phyloP scores from a whole-genome alignment of 1,140 invertebrate species.

The Leucophenga varia region DNA sequence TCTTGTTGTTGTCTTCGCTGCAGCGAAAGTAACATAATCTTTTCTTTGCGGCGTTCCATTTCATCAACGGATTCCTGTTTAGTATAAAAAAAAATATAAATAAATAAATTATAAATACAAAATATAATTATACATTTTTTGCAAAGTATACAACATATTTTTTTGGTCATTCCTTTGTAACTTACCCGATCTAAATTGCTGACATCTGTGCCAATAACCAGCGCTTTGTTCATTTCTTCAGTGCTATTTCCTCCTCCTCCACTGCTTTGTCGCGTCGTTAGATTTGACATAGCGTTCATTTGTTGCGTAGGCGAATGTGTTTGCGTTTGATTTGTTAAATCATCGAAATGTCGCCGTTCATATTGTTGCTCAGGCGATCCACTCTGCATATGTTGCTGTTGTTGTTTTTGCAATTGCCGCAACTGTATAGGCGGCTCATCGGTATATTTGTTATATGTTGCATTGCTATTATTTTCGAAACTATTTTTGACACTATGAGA shows the following conservation, averaged over 20 bases:
- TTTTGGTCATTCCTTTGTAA: no score
- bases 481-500: constrained; percentile 32
- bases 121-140: no score
- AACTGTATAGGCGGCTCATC: constrained; percentile 47
- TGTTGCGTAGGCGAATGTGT: constrained; percentile 37
- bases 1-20: constrained; percentile 87
- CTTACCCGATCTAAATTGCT: constrained; percentile 70
- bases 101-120: background rate
- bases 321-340: constrained; percentile 40
- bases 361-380: no score
- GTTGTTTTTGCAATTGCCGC: constrained; percentile 29
- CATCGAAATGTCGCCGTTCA: constrained; percentile 43
- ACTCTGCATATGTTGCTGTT: constrained; percentile 18
- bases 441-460: constrained; percentile 53
- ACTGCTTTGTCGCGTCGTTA: constrained; percentile 39
- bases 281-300: constrained; percentile 7
- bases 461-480: constrained; percentile 28
- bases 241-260: constrained; percentile 21
- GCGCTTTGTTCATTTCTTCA: constrained; percentile 61
- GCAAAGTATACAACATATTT: no score
- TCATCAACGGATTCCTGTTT: constrained; percentile 72
- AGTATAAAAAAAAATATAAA: background rate
- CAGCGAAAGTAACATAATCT: constrained; percentile 81
- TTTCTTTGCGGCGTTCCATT: constrained; percentile 88
- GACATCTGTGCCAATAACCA: constrained; percentile 70